Evolutionary conservation across 1,140 invertebrate species (phyloP).

Genomic region (Tribolium madens): DNA sequence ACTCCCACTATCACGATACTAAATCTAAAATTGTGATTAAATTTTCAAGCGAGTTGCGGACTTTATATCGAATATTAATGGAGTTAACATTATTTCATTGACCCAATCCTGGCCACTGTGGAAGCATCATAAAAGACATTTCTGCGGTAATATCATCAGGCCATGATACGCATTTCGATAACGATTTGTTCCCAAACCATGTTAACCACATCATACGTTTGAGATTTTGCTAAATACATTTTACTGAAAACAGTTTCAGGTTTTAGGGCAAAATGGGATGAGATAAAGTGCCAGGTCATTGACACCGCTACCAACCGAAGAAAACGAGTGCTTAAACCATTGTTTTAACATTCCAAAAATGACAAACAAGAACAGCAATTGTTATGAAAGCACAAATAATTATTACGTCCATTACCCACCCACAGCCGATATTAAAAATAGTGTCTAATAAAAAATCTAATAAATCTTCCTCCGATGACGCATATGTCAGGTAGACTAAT

Average conservation of each 20-base stretch:
- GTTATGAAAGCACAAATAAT: neutral
- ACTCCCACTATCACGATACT: neutral
- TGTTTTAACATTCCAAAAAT: too few relatives aligned
- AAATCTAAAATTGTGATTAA: slow-evolving; percentile 1
- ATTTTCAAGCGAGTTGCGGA: neutral
- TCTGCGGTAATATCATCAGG: slow-evolving; percentile 2
- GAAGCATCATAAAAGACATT: slow-evolving; percentile 26
- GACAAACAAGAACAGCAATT: too few relatives aligned
- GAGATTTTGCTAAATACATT: neutral
- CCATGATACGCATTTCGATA: slow-evolving; percentile 7
- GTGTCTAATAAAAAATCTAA: slow-evolving; percentile 8
- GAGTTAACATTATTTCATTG: neutral
- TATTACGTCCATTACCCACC: neutral
- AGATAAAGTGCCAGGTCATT: too few relatives aligned
- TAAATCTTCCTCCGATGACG: slow-evolving; percentile 21
- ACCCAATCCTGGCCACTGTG: slow-evolving; percentile 17
- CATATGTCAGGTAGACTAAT: slow-evolving; percentile 4
- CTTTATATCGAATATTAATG: slow-evolving; percentile 10
- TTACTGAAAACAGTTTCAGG: too few relatives aligned
- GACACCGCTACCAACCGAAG: too few relatives aligned
- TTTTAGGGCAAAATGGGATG: too few relatives aligned
- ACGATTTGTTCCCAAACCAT: neutral
- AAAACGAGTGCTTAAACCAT: too few relatives aligned
- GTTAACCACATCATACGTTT: slow-evolving; percentile 12
- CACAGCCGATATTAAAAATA: slow-evolving; percentile 20